Conservation (phyloP, 2,888 invertebrate genomes). For the Phyllotreta cruciferae region DNA sequence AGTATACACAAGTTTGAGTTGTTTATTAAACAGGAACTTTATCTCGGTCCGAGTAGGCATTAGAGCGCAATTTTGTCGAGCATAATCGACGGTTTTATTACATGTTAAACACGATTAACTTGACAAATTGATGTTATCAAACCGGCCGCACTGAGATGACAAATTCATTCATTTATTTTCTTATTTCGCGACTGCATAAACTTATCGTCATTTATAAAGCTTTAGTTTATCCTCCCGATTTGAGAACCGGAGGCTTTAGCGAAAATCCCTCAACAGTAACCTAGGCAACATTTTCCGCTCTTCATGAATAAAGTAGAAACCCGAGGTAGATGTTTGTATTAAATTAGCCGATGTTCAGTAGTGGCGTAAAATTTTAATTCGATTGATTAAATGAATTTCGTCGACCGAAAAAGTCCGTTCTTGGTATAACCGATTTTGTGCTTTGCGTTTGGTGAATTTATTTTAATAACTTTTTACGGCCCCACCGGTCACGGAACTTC, state of each 20-base stretch:
- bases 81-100: no score
- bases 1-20: no score
- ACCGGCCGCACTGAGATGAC: slow-evolving; percentile 24
- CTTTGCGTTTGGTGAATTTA: slow-evolving; percentile 18
- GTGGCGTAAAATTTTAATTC: slow-evolving; percentile 1
- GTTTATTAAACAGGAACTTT: no score
- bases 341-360: slow-evolving; percentile 19
- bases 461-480: slow-evolving; percentile 27
- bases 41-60: no score
- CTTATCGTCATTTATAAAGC: slow-evolving; percentile 49
- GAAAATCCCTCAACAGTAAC: slow-evolving; percentile 42
- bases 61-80: no score
- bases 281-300: slow-evolving; percentile 35
- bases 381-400: neutral
- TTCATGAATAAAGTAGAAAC: slow-evolving; percentile 35
- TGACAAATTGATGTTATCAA: slow-evolving; percentile 20
- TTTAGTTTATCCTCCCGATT: slow-evolving; percentile 45
- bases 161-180: slow-evolving; percentile 36
- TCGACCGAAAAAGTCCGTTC: slow-evolving; percentile 1
- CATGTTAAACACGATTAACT: neutral
- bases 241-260: slow-evolving; percentile 35
- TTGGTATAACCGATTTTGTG: slow-evolving; percentile 11
- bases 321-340: slow-evolving; percentile 27
- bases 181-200: slow-evolving; percentile 41
- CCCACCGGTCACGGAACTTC: slow-evolving; percentile 17